Evolutionary conservation across 2,797 vertebrate species (phyloP), one percentile per base, ranked within the genome.

Genomic region (Echiichthys vipera): DNA sequence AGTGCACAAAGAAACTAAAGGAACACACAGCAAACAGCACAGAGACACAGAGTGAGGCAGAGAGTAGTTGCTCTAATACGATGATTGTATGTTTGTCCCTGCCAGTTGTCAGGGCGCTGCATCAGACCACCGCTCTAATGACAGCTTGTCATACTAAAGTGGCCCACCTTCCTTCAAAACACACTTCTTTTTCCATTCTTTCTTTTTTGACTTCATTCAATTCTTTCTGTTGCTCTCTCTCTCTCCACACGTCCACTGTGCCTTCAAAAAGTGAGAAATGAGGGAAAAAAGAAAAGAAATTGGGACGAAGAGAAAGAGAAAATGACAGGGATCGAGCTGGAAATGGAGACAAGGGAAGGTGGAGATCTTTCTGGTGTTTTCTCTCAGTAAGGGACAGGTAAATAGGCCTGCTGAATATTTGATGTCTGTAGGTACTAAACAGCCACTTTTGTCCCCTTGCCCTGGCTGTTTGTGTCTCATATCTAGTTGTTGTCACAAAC

Each of bases 41-140:
- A 29, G 68, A 65, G 70, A 67, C 77, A 76, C 79, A 79, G 69
- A 82, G 70, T n/a, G 49, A 78, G 77, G 77, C 84, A 62, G 71
- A 81, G 78, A 85, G 82, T 80, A 68, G 74, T 80, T 77, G 77
- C 95, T 95, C 96, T 98, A 98, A 98, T 97, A 95, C 94, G 94
- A 96, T 98, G 97, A 99, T 98, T 97, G 96, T 94, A 98, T 93
- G 96, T 96, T 98, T 96, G 95, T 92, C 90, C 89, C 94, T 81
- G 94, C 53, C 92, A 94, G 95, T 96, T 97, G 97, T 97, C 96
- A 95, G 96, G 94, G 92, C 58, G 71, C 88, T 71, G 84, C 96
- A 96, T 97, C 96, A 96, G 95, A 89, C 94, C 94, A 93, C 95
- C 92, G 86, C 94, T 94, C 85, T 97, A 96, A 98, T 98, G 96